These are phyloP conservation scores for Pogonognathellus flavescens DNA, from an alignment of 1,140 invertebrate species.

Conservation along the genomic window DNA sequence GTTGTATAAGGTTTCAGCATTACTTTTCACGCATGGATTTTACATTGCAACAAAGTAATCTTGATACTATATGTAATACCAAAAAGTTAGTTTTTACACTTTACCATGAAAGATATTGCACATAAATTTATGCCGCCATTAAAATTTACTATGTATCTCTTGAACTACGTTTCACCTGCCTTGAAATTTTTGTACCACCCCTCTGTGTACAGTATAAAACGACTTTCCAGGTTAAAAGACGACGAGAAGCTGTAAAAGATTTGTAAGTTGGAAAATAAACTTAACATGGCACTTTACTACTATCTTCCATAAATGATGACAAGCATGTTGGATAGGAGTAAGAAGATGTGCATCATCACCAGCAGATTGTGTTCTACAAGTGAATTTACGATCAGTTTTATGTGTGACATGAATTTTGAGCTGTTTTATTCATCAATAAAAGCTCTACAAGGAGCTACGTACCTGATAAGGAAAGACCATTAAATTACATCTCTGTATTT, in stretches of 20 bases:
- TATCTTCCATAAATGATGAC: not conserved
- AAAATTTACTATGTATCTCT: no score
- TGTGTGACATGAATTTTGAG: constrained; percentile 33
- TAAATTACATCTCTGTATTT: not conserved
- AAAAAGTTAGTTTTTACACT: no score
- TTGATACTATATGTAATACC: no score
- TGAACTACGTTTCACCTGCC: no score
- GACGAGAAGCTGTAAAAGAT: not conserved
- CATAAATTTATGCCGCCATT: no score
- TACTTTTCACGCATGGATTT: no score
- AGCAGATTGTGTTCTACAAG: not conserved
- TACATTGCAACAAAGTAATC: no score
- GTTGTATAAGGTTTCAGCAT: no score
- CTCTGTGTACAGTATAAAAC: no score
- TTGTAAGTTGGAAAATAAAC: constrained; percentile 8
- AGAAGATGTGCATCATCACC: not conserved
- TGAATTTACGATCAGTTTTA: not conserved
- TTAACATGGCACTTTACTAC: not conserved
- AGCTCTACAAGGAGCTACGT: not conserved
- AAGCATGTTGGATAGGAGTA: not conserved
- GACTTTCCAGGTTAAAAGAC: constrained; percentile 6
- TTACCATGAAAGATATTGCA: no score
- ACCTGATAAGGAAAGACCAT: constrained; percentile 11
- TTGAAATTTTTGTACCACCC: no score
- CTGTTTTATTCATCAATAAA: not conserved